These are phyloP conservation scores for Blastomussa wellsi DNA, from an alignment of 92 coral and sea anemone genomes.

Conservation along the genomic window DNA sequence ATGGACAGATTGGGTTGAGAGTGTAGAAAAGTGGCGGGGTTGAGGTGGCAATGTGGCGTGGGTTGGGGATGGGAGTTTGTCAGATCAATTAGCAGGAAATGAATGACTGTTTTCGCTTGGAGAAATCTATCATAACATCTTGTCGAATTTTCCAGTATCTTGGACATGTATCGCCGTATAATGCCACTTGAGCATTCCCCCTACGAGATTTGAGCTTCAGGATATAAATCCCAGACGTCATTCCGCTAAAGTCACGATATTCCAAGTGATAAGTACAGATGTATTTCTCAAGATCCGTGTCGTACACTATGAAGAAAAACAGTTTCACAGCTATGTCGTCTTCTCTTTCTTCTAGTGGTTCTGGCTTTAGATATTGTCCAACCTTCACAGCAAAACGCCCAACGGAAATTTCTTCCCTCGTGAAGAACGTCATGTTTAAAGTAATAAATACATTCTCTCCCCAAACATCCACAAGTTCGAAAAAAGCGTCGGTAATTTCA, in stretches of 20 bases:
- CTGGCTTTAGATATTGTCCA: slow-evolving; percentile 76
- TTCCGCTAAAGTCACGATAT: slow-evolving; percentile 12
- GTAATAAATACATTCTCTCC: slow-evolving; percentile 43
- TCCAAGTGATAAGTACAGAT: slow-evolving; percentile 39
- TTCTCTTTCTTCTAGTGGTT: slow-evolving; percentile 56
- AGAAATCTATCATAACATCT: slow-evolving; percentile 68
- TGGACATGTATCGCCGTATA: slow-evolving; percentile 70
- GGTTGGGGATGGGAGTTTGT: background rate
- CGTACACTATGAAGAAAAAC: slow-evolving; percentile 59
- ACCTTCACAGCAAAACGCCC: slow-evolving; percentile 48
- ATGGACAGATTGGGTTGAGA: background rate
- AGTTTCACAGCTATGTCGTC: slow-evolving; percentile 56
- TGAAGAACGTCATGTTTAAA: slow-evolving; percentile 52
- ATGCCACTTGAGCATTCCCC: slow-evolving; percentile 45
- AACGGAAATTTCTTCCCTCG: slow-evolving; percentile 58
- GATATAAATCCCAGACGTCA: slow-evolving; percentile 5
- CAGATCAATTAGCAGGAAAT: background rate
- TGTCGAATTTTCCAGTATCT: slow-evolving; percentile 81
- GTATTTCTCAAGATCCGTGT: slow-evolving; percentile 41
- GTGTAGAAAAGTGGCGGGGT: background rate
- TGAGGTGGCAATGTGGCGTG: too few relatives aligned
- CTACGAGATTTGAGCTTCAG: slow-evolving; percentile 18
- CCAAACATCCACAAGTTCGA: slow-evolving; percentile 58
- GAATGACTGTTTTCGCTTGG: slow-evolving; percentile 41
- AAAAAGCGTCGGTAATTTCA: slow-evolving; percentile 58